Conservation (phyloP, 37 sponge, comb jelly and placozoan species). For the Lycopodina hypogea region DNA sequence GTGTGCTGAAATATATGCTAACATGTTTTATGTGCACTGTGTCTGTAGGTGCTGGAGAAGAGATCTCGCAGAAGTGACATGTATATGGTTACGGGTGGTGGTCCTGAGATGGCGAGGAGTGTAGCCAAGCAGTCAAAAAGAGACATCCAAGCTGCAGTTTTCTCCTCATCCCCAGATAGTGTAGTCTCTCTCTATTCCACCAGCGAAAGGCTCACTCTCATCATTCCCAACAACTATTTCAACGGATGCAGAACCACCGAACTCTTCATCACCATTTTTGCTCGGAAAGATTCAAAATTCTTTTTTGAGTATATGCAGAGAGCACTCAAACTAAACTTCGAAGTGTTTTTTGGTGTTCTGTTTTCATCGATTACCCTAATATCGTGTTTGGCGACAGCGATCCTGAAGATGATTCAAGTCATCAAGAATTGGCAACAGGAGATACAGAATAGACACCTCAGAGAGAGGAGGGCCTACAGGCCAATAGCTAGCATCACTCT, state of each 20-base stretch:
- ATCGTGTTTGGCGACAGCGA: neutral
- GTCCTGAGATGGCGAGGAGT: neutral
- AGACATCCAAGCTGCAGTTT: neutral
- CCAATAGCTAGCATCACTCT: neutral
- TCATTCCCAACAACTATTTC: neutral
- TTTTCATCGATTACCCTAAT: neutral
- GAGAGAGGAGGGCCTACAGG: neutral
- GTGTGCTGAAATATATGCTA: no score
- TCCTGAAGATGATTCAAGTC: neutral
- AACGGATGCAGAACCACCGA: neutral
- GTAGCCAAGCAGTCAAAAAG: neutral
- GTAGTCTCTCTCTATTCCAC: neutral
- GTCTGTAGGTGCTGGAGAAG: neutral
- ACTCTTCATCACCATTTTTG: neutral
- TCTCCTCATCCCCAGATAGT: neutral
- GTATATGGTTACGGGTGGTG: neutral
- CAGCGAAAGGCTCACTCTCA: neutral
- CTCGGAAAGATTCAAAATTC: neutral
- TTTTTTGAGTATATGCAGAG: neutral
- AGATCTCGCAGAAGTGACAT: neutral
- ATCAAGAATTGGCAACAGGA: no score
- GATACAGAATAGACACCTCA: neutral
- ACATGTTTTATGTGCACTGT: no score
- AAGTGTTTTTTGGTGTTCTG: constrained; percentile 1
- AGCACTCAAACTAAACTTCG: neutral